Base-by-base conservation (phyloP, 2,797 vertebrate genomes). In the Acridotheres tristis region DNA sequence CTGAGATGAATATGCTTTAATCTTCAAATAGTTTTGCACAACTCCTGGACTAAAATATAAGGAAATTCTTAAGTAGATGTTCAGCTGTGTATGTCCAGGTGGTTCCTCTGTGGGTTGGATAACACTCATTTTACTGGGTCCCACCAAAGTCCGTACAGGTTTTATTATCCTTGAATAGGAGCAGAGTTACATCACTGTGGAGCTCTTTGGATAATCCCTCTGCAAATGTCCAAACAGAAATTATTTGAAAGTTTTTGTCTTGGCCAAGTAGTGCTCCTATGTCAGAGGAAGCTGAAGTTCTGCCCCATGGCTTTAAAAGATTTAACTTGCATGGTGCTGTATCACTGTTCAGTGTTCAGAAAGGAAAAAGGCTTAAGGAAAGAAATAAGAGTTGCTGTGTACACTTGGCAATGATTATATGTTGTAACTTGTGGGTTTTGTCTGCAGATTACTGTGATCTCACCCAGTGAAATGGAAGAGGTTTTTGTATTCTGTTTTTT, bases 391-490 rank as follows among this genome's bases (percentile, higher is more conserved):
- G 91, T 90, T 85, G 58, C 76, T 96, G 80, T 95, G 92, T 90
- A 76, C 61, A 67, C 85, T 95, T 93, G 92, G 95, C 77, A 91
- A 42, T 29, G 25, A 66, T 45, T 79, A 20, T 89, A 50, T 94
- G 67, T 83, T 91, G 69, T 68, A 93, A 91, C 83, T 94, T 94
- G 73, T 58, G 79, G 34, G 26, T 93, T 96, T 97, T 97, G 85
- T 97, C 78, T 85, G 74, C 88, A 93, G 77, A 78, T 92, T 83
- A 80, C 75, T 96, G 92, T 97, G 97, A 97, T 96, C 96, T 97
- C 96, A 88, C 95, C 79, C 92, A 67, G 73, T 91, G 93, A 96
- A 94, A 82, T 83, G 94, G 95, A 96, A 97, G 94, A 94, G 72
- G 55, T 65, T 83, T 89, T 93, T 96, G 55, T 96, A 85, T 93